Evolutionary conservation across 2,797 vertebrate genomes (phyloP).

Genomic region (Oryzias dopingdopingensis): DNA sequence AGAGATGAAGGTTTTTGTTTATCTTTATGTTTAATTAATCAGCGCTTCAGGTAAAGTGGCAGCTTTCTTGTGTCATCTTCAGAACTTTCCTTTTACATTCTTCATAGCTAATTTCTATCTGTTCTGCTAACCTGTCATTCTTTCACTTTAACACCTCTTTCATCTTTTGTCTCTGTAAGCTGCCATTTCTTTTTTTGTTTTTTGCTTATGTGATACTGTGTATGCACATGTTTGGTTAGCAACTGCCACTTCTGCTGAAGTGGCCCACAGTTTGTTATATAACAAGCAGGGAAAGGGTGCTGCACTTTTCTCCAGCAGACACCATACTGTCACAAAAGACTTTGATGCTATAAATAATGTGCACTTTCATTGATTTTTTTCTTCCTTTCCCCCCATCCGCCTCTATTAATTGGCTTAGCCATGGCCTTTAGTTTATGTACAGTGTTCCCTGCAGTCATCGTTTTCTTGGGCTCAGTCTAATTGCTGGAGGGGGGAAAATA

Average conservation of each 20-base stretch:
- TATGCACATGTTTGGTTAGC: neutral
- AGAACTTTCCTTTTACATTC: neutral
- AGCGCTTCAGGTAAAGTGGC: conserved; percentile 3
- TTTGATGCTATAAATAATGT: conserved; percentile 60
- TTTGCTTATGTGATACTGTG: conserved; percentile 8
- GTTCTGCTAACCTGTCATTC: conserved; percentile 24
- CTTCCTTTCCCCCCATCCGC: conserved; percentile 18
- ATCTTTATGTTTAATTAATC: conserved; percentile 28
- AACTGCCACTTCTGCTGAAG: conserved; percentile 23
- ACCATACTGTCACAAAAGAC: conserved; percentile 33
- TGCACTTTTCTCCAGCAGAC: conserved; percentile 20
- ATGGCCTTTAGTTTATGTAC: conserved; percentile 5
- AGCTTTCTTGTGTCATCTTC: conserved; percentile 30
- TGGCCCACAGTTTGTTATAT: conserved; percentile 13
- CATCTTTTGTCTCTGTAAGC: conserved; percentile 25
- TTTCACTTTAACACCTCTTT: conserved; percentile 32
- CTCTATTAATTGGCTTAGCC: conserved; percentile 46
- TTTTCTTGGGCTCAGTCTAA: neutral
- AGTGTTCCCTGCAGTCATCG: neutral
- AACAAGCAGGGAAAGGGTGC: conserved; percentile 21
- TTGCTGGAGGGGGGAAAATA: conserved; percentile 8
- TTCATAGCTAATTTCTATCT: conserved; percentile 1
- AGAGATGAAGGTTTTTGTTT: conserved; percentile 9
- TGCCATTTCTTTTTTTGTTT: conserved; percentile 11
- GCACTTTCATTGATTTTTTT: conserved; percentile 12